Percentiles rank a stretch among this genome's conserved stretches.
These are phyloP conservation scores for Saccostrea cuccullata DNA, from an alignment of 1,140 invertebrate genomes.

Conservation along the genomic window DNA sequence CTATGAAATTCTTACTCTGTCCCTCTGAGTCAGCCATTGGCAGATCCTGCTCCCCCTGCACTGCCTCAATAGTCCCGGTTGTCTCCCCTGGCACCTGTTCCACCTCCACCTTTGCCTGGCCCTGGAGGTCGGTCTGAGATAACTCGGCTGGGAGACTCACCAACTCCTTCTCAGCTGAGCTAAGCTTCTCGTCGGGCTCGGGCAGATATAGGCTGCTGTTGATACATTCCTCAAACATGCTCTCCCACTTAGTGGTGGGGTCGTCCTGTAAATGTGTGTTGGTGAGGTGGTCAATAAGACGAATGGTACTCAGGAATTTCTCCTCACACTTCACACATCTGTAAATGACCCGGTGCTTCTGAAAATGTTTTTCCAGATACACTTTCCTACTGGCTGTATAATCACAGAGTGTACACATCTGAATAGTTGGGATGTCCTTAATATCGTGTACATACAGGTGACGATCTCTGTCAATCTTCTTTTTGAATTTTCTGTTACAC, in stretches of 20 bases:
- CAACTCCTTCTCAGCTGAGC: constrained; percentile 62
- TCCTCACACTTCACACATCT: constrained; percentile 65
- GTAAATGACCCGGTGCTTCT: constrained; percentile 76
- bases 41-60: neutral
- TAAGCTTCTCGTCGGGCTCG: constrained; percentile 68
- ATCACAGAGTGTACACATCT: constrained; percentile 75
- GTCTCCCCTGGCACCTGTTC: constrained; percentile 45
- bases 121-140: constrained; percentile 48
- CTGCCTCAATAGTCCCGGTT: constrained; percentile 20
- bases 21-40: neutral
- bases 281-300: constrained; percentile 74
- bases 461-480: constrained; percentile 77
- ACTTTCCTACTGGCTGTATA: constrained; percentile 73
- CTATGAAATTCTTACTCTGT: neutral
- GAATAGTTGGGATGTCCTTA: constrained; percentile 69
- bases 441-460: constrained; percentile 78
- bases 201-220: constrained; percentile 73
- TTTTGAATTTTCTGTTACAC: constrained; percentile 79
- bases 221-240: constrained; percentile 71
- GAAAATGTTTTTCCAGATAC: constrained; percentile 77
- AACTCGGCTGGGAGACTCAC: constrained; percentile 72
- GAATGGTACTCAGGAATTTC: constrained; percentile 71
- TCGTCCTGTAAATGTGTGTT: constrained; percentile 61
- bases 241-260: constrained; percentile 58
- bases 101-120: constrained; percentile 33